These are phyloP conservation scores for Lagopus muta DNA, from an alignment of 2,113 vertebrate species.

Conservation along the genomic window DNA sequence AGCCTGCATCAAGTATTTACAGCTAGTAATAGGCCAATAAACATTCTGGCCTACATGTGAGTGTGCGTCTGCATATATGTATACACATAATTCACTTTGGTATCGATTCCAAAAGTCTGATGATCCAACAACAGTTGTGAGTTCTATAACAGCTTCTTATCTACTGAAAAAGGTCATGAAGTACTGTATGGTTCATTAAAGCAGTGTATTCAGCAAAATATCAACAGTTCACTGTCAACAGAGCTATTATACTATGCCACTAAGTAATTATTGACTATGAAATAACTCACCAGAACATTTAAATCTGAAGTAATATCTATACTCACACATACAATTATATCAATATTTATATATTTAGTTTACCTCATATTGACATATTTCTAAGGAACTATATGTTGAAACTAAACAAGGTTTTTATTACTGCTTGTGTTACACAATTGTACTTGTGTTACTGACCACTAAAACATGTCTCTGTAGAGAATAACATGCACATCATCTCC, in stretches of 20 bases:
- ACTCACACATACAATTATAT: neutral
- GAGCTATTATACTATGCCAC: neutral
- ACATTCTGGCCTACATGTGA: neutral
- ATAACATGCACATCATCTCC: constrained; percentile 23
- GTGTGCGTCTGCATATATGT: neutral
- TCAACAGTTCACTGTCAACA: neutral
- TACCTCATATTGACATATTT: neutral
- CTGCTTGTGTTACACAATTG: neutral
- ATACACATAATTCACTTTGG: neutral
- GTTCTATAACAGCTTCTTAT: neutral
- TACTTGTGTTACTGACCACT: neutral
- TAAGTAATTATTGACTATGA: neutral
- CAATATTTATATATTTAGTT: neutral
- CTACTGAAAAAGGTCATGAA: neutral
- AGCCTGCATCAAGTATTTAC: neutral
- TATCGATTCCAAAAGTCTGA: neutral
- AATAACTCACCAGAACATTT: neutral
- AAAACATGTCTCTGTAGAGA: neutral
- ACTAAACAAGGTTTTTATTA: neutral
- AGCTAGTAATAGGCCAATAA: neutral
- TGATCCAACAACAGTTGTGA: neutral
- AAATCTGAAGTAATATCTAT: neutral
- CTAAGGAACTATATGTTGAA: neutral
- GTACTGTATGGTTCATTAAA: neutral
- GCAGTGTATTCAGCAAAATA: neutral